Evolutionary conservation across 2,888 invertebrate species (phyloP).

Genomic region (Colostygia pectinataria): DNA sequence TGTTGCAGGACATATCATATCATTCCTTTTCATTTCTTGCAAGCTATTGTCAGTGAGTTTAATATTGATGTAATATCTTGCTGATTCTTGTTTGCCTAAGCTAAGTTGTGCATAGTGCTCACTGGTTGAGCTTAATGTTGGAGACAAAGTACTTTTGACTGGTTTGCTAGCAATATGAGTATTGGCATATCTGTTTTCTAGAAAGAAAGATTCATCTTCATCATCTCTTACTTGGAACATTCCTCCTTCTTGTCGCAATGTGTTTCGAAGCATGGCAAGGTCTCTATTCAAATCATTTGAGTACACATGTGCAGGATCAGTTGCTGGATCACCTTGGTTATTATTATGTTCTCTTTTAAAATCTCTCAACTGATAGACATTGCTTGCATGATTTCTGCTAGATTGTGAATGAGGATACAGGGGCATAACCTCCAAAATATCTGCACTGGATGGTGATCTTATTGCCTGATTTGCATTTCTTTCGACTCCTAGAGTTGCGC

Average conservation of each 20-base stretch:
- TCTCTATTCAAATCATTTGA: constrained; percentile 74
- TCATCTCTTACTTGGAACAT: constrained; percentile 67
- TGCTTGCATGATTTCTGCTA: constrained; percentile 70
- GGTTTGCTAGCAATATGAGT: constrained; percentile 44
- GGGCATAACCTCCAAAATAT: constrained; percentile 81
- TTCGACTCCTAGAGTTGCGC: constrained; percentile 43
- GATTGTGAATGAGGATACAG: constrained; percentile 69
- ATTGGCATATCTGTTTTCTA: constrained; percentile 63
- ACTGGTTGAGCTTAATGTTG: constrained; percentile 70
- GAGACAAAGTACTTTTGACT: constrained; percentile 58
- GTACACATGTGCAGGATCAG: constrained; percentile 63
- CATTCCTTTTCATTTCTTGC: constrained; percentile 50
- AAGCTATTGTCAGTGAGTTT: constrained; percentile 53
- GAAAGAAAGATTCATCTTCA: constrained; percentile 68
- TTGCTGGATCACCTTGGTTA: constrained; percentile 50
- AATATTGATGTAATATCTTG: constrained; percentile 74
- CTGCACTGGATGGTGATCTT: constrained; percentile 80
- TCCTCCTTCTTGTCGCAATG: constrained; percentile 61
- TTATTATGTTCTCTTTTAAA: constrained; percentile 81
- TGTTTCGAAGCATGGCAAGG: constrained; percentile 67
- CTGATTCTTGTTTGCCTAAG: constrained; percentile 64
- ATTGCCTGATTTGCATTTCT: constrained; percentile 61
- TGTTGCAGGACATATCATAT: constrained; percentile 58
- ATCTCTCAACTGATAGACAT: constrained; percentile 81
- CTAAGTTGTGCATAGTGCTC: constrained; percentile 76